Percentiles rank a stretch among this genome's conserved stretches.
phyloP scores from a whole-genome alignment of 1,140 invertebrate species.

The Zaprionus ghesquierei region DNA sequence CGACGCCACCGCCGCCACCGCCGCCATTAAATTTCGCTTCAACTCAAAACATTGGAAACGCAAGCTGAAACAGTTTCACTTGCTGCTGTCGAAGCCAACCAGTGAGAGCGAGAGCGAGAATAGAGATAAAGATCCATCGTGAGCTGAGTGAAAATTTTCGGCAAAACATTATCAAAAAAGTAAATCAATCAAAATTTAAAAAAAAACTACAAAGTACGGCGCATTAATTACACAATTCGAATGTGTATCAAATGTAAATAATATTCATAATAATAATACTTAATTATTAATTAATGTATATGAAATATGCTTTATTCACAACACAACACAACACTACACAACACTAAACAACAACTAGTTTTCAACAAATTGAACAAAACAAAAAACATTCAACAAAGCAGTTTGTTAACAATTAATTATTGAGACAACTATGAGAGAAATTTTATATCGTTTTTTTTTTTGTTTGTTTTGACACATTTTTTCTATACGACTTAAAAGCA shows the following conservation, averaged over 20 bases:
- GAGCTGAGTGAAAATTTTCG: background rate
- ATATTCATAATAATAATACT: conserved; percentile 15
- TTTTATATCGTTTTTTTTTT: conserved; percentile 1
- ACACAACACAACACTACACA: conserved; percentile 50
- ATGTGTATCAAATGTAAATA: conserved; percentile 77
- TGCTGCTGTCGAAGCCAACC: conserved; percentile 49
- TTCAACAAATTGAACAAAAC: background rate
- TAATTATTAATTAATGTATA: conserved; percentile 40
- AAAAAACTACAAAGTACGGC: conserved; percentile 31
- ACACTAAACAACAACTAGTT: conserved; percentile 2
- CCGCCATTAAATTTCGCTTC: conserved; percentile 68
- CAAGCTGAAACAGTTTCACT: conserved; percentile 66
- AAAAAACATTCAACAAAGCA: conserved; percentile 38
- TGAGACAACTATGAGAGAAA: background rate
- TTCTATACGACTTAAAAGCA: background rate
- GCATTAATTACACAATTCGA: conserved; percentile 66
- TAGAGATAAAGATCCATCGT: background rate
- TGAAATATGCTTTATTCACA: conserved; percentile 71
- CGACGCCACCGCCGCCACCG: conserved; percentile 27
- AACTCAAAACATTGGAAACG: conserved; percentile 72
- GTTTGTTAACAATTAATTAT: conserved; percentile 38
- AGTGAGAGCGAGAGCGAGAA: conserved; percentile 13
- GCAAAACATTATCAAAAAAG: conserved; percentile 18
- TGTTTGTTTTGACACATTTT: background rate
- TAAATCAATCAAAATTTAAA: conserved; percentile 57